Base-by-base conservation (phyloP, 1,140 invertebrate species). In the Ylistrum balloti region DNA sequence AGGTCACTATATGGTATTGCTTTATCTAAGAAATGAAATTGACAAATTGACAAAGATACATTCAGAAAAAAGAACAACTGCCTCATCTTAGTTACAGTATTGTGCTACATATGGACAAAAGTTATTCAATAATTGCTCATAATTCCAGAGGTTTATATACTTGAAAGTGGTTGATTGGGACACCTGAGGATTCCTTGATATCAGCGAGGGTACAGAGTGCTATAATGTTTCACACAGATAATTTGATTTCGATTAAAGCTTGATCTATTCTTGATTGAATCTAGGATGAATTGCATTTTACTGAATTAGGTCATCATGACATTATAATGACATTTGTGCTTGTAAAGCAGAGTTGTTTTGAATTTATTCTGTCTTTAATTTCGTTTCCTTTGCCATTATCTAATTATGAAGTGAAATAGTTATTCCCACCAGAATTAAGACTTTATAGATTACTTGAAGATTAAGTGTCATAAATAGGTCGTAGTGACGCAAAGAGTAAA, bases 401-500 rank as follows among this genome's bases (percentile, higher is more conserved):
- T 48, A 5, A 74, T 74, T 74, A 74, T 74, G 56, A 28, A 74
- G 56, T 28, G 28, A 74, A 3, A n/a, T 74, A 74, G 56, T 5
- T 45, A 28, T 74, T 74, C 56, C 56, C 56, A 5, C 28, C 0
- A 74, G 56, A 74, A 28, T 74, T 74, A 28, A 28, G n/a, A 74
- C 56, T 74, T 7, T 74, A 74, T 74, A 74, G 1, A n/a, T 74
- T 74, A 74, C 56, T 74, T 28, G 56, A 74, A n/a, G n/a, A 74
- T 74, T 74, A 74, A 74, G 56, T 74, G 56, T 74, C 56, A 28
- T 74, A 74, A 74, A 74, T 74, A 74, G 56, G n/a, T 74, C 56
- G 5, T 28, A 28, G n/a, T 74, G 56, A n/a, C 56, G n/a, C 22
- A 74, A 28, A 74, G 56, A 74, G 56, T 28, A 74, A 74, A n/a